Conservation (phyloP, 2,113 vertebrate species). For the Pipa parva region DNA sequence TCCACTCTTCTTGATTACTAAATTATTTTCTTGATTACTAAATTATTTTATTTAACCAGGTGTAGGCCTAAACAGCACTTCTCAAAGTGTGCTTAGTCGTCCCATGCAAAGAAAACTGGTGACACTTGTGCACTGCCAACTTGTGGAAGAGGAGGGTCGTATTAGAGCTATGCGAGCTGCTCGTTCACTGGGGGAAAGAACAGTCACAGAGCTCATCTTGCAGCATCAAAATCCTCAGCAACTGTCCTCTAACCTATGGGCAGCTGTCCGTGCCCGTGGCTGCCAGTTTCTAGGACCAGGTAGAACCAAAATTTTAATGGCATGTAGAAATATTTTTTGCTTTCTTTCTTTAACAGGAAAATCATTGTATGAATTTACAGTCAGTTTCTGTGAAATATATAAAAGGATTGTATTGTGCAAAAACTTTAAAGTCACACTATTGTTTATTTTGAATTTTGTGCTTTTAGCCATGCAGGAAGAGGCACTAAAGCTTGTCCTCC, state of each 20-base stretch:
- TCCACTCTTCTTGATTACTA: too few relatives aligned
- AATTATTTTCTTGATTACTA: too few relatives aligned
- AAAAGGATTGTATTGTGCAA: too few relatives aligned
- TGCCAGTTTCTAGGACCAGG: slow-evolving; percentile 98
- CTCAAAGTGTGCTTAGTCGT: slow-evolving; percentile 92
- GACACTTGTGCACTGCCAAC: slow-evolving; percentile 93
- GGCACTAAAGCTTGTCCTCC: slow-evolving; percentile 90
- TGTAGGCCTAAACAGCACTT: slow-evolving; percentile 88
- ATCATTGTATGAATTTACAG: too few relatives aligned
- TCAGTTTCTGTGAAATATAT: too few relatives aligned
- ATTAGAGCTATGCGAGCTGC: slow-evolving; percentile 95
- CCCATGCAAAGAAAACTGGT: slow-evolving; percentile 98
- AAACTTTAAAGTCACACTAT: too few relatives aligned
- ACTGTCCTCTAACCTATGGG: slow-evolving; percentile 97
- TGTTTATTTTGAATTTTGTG: slow-evolving; percentile 13
- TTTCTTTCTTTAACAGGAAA: too few relatives aligned
- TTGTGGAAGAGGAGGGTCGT: slow-evolving; percentile 94
- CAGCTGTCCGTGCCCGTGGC: slow-evolving; percentile 90
- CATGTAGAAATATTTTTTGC: too few relatives aligned
- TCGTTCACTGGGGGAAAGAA: slow-evolving; percentile 89
- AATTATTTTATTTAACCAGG: slow-evolving; percentile 66
- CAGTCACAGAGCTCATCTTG: slow-evolving; percentile 95
- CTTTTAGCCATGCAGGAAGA: slow-evolving; percentile 93
- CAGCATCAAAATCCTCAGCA: slow-evolving; percentile 98
- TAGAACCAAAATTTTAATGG: too few relatives aligned